A percentile compares a stretch with the other conserved stretches of the same genome.
Conservation (phyloP, 2,797 vertebrate species). For the Gadopsis bispinosus region DNA sequence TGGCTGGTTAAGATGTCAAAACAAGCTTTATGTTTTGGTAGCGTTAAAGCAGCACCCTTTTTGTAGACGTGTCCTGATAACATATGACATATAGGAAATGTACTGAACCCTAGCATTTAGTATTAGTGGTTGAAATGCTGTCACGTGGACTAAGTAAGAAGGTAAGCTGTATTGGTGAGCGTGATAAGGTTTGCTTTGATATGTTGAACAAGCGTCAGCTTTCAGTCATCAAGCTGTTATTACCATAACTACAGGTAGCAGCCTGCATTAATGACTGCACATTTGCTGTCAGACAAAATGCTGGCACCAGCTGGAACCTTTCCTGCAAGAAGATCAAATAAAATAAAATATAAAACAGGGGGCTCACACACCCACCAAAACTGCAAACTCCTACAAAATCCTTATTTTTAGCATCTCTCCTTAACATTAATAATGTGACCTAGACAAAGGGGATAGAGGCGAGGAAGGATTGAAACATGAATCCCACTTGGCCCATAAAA, state of each 20-base stretch:
- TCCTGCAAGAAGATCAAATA: slow-evolving; percentile 5
- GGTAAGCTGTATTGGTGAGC: not conserved
- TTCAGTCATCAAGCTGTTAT: slow-evolving; percentile 31
- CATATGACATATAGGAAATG: not conserved
- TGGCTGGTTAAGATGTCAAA: slow-evolving; percentile 17
- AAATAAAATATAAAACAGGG: not conserved
- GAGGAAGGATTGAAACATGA: slow-evolving; percentile 74
- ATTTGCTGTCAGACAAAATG: slow-evolving; percentile 29
- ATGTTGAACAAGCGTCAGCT: slow-evolving; percentile 26
- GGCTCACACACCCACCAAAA: slow-evolving; percentile 15
- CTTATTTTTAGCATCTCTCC: slow-evolving; percentile 39
- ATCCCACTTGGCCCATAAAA: slow-evolving; percentile 73
- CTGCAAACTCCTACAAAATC: slow-evolving; percentile 34
- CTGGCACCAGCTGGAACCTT: slow-evolving; percentile 37
- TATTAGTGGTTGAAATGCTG: slow-evolving; percentile 14
- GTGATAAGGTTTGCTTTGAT: slow-evolving; percentile 28
- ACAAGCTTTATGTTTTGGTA: slow-evolving; percentile 24
- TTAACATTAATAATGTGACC: slow-evolving; percentile 58
- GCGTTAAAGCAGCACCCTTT: slow-evolving; percentile 1
- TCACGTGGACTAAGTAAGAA: not conserved
- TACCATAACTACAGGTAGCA: slow-evolving; percentile 53
- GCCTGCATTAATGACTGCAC: slow-evolving; percentile 46
- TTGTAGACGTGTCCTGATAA: not conserved
- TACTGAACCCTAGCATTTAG: slow-evolving; percentile 8
- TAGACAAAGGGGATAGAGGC: slow-evolving; percentile 61